Evolutionary conservation across 2,113 vertebrate species (phyloP).

Genomic region (Phycodurus eques): DNA sequence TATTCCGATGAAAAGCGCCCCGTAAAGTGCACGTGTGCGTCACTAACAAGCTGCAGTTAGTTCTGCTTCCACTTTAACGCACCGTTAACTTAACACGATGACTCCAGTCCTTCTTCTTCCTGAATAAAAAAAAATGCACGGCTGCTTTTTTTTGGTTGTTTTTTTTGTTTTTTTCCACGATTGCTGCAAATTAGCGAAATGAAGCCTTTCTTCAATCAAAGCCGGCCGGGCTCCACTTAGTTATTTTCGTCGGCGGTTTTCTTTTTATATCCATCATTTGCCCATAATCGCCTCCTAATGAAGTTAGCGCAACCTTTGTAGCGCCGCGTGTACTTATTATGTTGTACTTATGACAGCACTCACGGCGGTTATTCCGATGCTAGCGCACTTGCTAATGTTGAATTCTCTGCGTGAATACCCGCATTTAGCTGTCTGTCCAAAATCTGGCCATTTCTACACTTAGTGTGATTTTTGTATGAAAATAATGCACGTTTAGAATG

Average conservation of each 20-base stretch:
- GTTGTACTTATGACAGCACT: background rate
- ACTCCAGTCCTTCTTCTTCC: background rate
- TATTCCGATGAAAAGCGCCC: background rate
- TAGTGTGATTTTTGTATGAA: no score
- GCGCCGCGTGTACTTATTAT: background rate
- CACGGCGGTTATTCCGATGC: background rate
- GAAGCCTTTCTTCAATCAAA: background rate
- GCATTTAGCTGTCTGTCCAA: no score
- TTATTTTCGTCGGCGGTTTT: background rate
- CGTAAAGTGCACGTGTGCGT: background rate
- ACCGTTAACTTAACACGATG: slow-evolving; percentile 34
- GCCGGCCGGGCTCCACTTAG: background rate
- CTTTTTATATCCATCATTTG: background rate
- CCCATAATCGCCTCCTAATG: slow-evolving; percentile 1
- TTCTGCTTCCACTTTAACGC: slow-evolving; percentile 38
- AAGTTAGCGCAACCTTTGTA: background rate
- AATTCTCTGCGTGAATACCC: background rate
- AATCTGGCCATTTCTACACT: no score
- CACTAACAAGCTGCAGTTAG: background rate
- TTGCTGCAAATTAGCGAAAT: background rate
- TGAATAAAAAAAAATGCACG: background rate
- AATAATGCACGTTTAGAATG: no score
- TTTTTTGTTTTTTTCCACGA: background rate
- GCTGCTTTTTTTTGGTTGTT: background rate
- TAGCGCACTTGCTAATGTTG: background rate